Evolutionary conservation across 2,113 vertebrate species (phyloP).

Genomic region (Pseudopipra pipra): DNA sequence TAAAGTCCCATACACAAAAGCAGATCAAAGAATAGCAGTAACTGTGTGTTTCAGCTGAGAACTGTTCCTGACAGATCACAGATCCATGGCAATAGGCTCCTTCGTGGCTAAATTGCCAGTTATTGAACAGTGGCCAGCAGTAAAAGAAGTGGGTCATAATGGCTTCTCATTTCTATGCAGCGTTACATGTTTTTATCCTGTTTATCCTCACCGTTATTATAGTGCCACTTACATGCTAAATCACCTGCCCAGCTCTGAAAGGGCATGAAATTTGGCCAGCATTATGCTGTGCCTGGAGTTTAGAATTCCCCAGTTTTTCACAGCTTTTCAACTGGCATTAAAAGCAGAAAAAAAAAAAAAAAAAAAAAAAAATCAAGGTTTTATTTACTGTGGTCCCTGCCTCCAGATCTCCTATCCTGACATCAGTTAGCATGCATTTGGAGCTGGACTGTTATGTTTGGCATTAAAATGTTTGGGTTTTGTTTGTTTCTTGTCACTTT

Average conservation of each 20-base stretch:
- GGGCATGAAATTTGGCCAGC: not conserved
- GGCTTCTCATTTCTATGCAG: slow-evolving; percentile 10
- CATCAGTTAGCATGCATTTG: slow-evolving; percentile 55
- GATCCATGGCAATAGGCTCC: slow-evolving; percentile 21
- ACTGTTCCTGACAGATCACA: slow-evolving; percentile 57
- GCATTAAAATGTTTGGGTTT: slow-evolving; percentile 36
- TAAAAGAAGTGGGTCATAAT: slow-evolving; percentile 17
- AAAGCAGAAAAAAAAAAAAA: not conserved
- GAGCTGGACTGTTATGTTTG: slow-evolving; percentile 71
- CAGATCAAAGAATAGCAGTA: slow-evolving; percentile 49
- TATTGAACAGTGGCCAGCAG: slow-evolving; percentile 50
- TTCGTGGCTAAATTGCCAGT: slow-evolving; percentile 17
- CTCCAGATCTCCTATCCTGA: slow-evolving; percentile 44
- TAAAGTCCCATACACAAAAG: not conserved
- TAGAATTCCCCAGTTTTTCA: not conserved
- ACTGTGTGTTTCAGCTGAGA: slow-evolving; percentile 39
- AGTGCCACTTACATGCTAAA: not conserved
- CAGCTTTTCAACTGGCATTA: slow-evolving; percentile 39
- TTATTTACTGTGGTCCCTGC: slow-evolving; percentile 65
- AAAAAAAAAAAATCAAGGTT: slow-evolving; percentile 32
- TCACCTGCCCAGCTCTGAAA: not conserved
- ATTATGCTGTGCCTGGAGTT: not conserved
- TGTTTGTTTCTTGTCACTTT: slow-evolving; percentile 80
- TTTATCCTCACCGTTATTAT: slow-evolving; percentile 20
- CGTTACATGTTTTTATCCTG: slow-evolving; percentile 6